Evolutionary conservation across 2,113 vertebrate species (phyloP).

Genomic region (Etheostoma cragini): DNA sequence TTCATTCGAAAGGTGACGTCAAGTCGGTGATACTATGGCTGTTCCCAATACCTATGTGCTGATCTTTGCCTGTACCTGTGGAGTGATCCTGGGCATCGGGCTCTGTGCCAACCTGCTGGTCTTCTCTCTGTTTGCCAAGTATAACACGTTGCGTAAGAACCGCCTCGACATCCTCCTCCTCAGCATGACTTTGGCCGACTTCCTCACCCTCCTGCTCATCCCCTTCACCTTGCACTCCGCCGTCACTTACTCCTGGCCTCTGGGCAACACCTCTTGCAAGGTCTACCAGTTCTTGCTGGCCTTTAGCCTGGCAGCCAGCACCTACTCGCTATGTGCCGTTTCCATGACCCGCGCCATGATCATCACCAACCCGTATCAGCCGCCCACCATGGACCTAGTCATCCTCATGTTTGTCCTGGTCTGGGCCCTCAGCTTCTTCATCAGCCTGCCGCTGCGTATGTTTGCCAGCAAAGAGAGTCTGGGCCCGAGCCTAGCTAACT

Average conservation of each 20-base stretch:
- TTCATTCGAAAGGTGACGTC: constrained; percentile 51
- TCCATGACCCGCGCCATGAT: constrained; percentile 81
- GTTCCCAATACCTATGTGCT: constrained; percentile 74
- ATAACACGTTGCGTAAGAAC: constrained; percentile 82
- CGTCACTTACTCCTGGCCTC: constrained; percentile 79
- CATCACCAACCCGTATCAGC: constrained; percentile 79
- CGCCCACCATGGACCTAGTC: constrained; percentile 74
- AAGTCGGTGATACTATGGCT: constrained; percentile 52
- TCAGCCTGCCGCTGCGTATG: constrained; percentile 78
- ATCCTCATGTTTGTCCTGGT: constrained; percentile 78
- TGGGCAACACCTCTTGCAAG: constrained; percentile 82
- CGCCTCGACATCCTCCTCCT: constrained; percentile 82
- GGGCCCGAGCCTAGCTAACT: constrained; percentile 60
- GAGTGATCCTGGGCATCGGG: constrained; percentile 81
- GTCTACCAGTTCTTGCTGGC: constrained; percentile 85
- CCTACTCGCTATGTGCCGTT: constrained; percentile 85
- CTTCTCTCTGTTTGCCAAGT: constrained; percentile 83
- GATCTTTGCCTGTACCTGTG: constrained; percentile 82
- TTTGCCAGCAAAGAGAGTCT: constrained; percentile 76
- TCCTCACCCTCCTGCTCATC: constrained; percentile 82
- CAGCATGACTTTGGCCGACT: constrained; percentile 84
- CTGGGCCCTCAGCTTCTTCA: constrained; percentile 82
- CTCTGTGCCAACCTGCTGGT: constrained; percentile 84
- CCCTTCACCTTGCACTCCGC: constrained; percentile 81
- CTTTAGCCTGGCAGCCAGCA: constrained; percentile 84